Conservation (phyloP, 2,888 invertebrate genomes). For the Drosophila buzzatii region DNA sequence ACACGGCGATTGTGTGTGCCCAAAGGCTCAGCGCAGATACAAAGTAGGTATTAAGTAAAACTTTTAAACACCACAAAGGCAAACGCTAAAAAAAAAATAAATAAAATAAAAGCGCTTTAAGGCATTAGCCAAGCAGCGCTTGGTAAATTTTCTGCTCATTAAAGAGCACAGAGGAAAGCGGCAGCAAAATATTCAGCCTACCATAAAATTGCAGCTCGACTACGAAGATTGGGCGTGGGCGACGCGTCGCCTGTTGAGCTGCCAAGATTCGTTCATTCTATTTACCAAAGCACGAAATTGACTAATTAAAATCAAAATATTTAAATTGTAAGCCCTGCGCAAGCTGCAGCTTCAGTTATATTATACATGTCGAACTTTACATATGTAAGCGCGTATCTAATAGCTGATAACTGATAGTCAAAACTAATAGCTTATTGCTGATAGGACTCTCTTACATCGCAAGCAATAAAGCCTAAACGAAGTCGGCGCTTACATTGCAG, state of each 20-base stretch:
- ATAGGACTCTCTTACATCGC: conserved; percentile 69
- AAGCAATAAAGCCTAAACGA: conserved; percentile 67
- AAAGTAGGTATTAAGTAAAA: conserved; percentile 44
- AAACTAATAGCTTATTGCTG: conserved; percentile 69
- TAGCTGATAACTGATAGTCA: conserved; percentile 36
- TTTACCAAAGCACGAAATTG: conserved; percentile 66
- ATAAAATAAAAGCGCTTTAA: conserved; percentile 40
- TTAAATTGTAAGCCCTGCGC: conserved; percentile 15
- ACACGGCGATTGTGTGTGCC: conserved; percentile 37
- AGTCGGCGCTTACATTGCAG: conserved; percentile 41
- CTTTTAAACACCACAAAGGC: conserved; percentile 51
- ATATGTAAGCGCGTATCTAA: conserved; percentile 24
- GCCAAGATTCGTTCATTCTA: conserved; percentile 10
- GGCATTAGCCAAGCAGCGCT: conserved; percentile 52
- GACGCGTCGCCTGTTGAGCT: background rate
- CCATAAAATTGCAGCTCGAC: conserved; percentile 45
- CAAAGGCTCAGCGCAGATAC: conserved; percentile 34
- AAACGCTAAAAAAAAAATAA: conserved; percentile 13
- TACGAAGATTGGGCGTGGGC: conserved; percentile 15
- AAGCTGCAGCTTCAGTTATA: conserved; percentile 3
- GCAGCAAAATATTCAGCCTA: conserved; percentile 28
- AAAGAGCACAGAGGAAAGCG: conserved; percentile 8
- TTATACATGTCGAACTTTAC: conserved; percentile 35
- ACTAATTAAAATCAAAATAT: conserved; percentile 26
- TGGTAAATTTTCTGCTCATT: conserved; percentile 35